Conservation (phyloP, 2,797 vertebrate species). For the Helarctos malayanus region DNA sequence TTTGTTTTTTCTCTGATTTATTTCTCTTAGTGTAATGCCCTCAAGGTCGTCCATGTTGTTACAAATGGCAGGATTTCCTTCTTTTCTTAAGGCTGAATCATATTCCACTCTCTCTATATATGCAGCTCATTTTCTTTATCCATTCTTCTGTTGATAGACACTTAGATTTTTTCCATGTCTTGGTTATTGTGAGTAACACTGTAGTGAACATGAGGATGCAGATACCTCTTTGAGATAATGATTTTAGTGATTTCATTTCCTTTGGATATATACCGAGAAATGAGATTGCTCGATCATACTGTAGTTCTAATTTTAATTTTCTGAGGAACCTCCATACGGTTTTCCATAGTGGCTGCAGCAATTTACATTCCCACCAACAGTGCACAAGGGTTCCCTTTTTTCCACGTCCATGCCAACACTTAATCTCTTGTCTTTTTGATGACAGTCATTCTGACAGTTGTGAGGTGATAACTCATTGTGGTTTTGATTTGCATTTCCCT, state of each 20-base stretch:
- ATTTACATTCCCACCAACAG: too few relatives aligned
- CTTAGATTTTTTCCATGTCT: background rate
- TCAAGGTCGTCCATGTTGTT: background rate
- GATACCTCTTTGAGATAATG: background rate
- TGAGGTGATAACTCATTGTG: background rate
- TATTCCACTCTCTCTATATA: background rate
- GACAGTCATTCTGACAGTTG: background rate
- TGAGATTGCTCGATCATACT: background rate
- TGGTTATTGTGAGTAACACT: background rate
- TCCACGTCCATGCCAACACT: background rate
- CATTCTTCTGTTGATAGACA: background rate
- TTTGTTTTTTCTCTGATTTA: background rate
- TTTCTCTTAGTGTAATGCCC: background rate
- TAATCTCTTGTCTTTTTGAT: background rate
- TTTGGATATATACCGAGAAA: background rate
- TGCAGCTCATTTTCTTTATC: background rate
- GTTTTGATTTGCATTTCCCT: background rate
- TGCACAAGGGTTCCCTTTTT: background rate
- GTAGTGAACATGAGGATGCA: background rate
- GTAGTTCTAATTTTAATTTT: background rate
- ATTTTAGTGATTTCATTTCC: background rate
- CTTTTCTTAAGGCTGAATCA: background rate
- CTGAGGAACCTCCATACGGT: background rate
- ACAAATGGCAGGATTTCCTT: background rate
- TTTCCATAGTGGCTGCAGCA: background rate